Evolutionary conservation across 2,113 vertebrate genomes (phyloP).

Genomic region (Ivindomyrus marchei): DNA sequence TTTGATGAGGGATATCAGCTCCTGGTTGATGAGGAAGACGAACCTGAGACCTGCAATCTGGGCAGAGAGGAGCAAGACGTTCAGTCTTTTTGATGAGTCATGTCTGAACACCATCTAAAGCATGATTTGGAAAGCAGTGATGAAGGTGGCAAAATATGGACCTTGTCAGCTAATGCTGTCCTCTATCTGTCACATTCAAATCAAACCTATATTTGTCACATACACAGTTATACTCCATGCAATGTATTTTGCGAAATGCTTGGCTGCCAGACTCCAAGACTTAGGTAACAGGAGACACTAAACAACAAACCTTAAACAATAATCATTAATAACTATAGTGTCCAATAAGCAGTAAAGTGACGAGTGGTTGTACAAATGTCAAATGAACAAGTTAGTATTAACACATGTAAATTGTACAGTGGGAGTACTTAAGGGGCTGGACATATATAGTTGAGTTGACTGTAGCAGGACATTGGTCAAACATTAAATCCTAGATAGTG

Average conservation of each 20-base stretch:
- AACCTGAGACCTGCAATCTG: slow-evolving; percentile 92
- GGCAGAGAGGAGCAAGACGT: slow-evolving; percentile 14
- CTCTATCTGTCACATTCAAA: not conserved
- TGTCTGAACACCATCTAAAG: not conserved
- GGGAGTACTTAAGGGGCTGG: not conserved
- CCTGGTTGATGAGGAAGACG: slow-evolving; percentile 93
- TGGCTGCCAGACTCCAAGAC: not conserved
- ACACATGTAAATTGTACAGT: not conserved
- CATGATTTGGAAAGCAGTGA: not conserved
- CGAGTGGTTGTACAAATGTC: not conserved
- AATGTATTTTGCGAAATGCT: not conserved
- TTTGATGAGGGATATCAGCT: slow-evolving; percentile 89
- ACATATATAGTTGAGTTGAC: not conserved
- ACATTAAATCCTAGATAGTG: not conserved
- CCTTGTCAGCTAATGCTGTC: not conserved
- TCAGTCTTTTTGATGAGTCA: not conserved
- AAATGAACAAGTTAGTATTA: not conserved
- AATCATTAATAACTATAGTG: not conserved
- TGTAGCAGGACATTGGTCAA: not conserved
- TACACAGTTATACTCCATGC: not conserved
- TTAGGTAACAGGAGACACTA: not conserved
- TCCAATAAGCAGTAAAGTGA: not conserved
- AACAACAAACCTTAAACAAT: not conserved
- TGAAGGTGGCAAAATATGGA: not conserved
- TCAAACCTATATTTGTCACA: not conserved